Base-by-base conservation (phyloP, 2,888 invertebrate species). In the Endotricha flammealis region DNA sequence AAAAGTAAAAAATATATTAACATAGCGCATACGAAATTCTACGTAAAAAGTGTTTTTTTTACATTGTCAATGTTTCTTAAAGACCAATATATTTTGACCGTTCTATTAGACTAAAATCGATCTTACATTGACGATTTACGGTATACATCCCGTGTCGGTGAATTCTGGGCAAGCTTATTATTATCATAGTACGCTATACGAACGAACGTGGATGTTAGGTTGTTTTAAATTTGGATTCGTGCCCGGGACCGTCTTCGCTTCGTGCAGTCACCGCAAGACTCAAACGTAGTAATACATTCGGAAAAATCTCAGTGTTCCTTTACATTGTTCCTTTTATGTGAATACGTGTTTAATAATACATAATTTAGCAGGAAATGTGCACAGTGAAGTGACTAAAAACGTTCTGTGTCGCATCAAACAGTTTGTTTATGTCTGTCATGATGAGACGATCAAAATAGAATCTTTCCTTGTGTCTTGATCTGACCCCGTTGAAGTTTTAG, bases 221-320 rank as follows among this genome's bases (percentile, higher is more conserved):
- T 68, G 80, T 70, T 78, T 75, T 77, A 78, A 72, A 67, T 76
- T 83, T 86, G 85, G 86, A 81, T 60, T 78, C 38, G 40, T 67
- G 86, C 86, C 86, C 80, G 73, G 72, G 56, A 52, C 69, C 74
- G 68, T 57, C 66, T 64, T 57, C 53, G 60, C 57, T 60, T 57
- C 53, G 60, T 57, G 60, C 72, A 72, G 75, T 79, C 57, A 57
- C 52, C 53, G 52, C 53, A 64, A 65, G 66, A 58, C 59, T 46
- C 55, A 66, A 66, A 66, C 63, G 58, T 57, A 61, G 54, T 51
- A 55, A 51, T 62, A 64, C 59, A 69, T 64, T 64, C 57, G 54
- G 51, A 52, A 63, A 73, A 65, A 62, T 61, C 49, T 57, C 56
- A 48, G 57, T 42, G 36, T 49, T 49, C 46, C 44, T 46, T 41